phyloP scores from a whole-genome alignment of 2,113 vertebrate genomes.

The Pseudorhombus dupliciocellatus region DNA sequence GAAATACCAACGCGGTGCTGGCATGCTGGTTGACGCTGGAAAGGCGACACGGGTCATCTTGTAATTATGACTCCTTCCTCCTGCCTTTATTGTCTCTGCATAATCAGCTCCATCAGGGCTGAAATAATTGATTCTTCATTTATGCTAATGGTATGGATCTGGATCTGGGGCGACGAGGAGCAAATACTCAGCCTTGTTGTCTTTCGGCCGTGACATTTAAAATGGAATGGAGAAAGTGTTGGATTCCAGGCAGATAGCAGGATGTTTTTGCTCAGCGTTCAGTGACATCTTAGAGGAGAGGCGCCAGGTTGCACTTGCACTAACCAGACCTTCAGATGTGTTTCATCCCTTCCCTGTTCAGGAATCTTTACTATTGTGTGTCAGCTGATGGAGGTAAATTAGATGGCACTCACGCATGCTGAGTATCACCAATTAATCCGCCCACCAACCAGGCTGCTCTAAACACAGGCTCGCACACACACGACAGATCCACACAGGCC shows the following conservation, averaged over 20 bases:
- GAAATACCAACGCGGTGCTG: slow-evolving; percentile 64
- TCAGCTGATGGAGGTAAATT: slow-evolving; percentile 76
- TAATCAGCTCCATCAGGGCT: slow-evolving; percentile 73
- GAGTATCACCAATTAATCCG: slow-evolving; percentile 71
- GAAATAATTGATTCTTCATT: slow-evolving; percentile 77
- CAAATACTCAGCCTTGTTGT: slow-evolving; percentile 76
- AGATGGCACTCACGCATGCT: slow-evolving; percentile 74
- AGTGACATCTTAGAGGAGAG: slow-evolving; percentile 35
- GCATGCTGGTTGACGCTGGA: slow-evolving; percentile 46
- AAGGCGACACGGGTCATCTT: slow-evolving; percentile 66
- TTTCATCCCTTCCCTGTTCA: slow-evolving; percentile 71
- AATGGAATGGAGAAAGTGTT: slow-evolving; percentile 59
- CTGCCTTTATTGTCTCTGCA: slow-evolving; percentile 72
- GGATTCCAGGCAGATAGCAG: slow-evolving; percentile 66
- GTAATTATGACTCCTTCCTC: slow-evolving; percentile 73
- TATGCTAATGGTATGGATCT: slow-evolving; percentile 79
- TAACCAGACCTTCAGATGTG: slow-evolving; percentile 72
- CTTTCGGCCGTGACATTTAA: slow-evolving; percentile 75
- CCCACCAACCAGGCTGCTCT: slow-evolving; percentile 50
- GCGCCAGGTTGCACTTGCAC: slow-evolving; percentile 45
- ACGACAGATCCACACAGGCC: slow-evolving; percentile 36
- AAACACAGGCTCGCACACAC: slow-evolving; percentile 42
- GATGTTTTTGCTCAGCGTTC: slow-evolving; percentile 46
- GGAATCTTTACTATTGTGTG: slow-evolving; percentile 68
- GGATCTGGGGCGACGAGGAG: slow-evolving; percentile 65